phyloP scores from a whole-genome alignment of 2,888 invertebrate species.

The Sarcophaga rosellei region DNA sequence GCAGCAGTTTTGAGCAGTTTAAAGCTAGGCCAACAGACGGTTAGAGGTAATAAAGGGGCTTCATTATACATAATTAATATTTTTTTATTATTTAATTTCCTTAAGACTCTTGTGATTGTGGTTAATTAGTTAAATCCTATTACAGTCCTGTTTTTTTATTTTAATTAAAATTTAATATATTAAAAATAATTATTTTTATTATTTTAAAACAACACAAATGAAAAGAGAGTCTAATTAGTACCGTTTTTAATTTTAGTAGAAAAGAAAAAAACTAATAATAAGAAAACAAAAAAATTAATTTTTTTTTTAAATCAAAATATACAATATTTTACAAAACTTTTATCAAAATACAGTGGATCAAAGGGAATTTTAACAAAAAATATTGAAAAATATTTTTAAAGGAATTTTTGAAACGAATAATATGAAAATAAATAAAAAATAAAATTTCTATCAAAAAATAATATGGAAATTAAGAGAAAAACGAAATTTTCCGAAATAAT shows the following conservation, averaged over 20 bases:
- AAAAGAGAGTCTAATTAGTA: constrained; percentile 66
- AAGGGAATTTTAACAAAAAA: background rate
- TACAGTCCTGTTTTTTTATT: constrained; percentile 22
- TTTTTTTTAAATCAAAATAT: background rate
- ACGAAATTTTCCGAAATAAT: constrained; percentile 2
- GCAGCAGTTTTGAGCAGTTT: background rate
- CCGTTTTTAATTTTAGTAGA: constrained; percentile 45
- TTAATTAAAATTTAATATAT: background rate
- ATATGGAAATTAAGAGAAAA: constrained; percentile 16
- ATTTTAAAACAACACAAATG: background rate
- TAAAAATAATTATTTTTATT: background rate
- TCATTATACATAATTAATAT: background rate
- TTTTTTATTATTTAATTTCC: background rate
- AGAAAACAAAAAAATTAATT: constrained; percentile 13
- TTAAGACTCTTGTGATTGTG: background rate
- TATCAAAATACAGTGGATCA: background rate
- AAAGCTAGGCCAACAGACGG: background rate
- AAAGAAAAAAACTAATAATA: background rate
- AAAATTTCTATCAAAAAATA: constrained; percentile 15
- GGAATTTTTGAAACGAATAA: background rate
- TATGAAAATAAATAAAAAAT: constrained; percentile 1
- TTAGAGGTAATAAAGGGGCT: background rate
- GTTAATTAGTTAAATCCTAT: constrained; percentile 15
- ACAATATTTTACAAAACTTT: background rate
- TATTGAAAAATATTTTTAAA: background rate